A percentile compares a stretch with the other conserved stretches of the same genome.
Evolutionary conservation across 2,888 invertebrate genomes (phyloP).

Genomic region (Lapara coniferarum): DNA sequence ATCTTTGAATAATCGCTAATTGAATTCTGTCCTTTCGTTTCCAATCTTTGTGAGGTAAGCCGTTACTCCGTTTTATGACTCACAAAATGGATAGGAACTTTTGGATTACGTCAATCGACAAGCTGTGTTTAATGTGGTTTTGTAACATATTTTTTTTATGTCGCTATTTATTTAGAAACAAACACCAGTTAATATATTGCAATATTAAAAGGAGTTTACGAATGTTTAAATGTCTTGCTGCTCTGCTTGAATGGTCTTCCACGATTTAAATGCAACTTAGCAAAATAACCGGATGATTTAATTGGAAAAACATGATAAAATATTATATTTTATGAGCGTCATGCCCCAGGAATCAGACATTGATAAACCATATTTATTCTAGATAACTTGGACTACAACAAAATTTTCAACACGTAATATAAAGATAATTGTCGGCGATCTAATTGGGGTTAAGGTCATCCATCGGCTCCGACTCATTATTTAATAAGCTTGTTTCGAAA

Average conservation of each 20-base stretch:
- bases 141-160: background rate
- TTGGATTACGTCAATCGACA: background rate
- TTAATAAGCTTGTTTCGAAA: constrained; percentile 7
- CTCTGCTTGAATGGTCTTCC: too few relatives aligned
- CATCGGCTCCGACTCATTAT: background rate
- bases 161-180: background rate
- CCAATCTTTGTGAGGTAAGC: background rate
- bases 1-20: background rate
- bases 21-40: constrained; percentile 7
- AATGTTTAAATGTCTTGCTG: too few relatives aligned
- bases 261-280: too few relatives aligned
- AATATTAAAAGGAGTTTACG: too few relatives aligned
- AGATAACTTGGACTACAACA: background rate
- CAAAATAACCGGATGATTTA: too few relatives aligned
- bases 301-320: too few relatives aligned
- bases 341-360: too few relatives aligned
- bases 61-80: constrained; percentile 15
- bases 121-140: background rate
- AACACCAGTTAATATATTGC: too few relatives aligned
- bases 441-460: constrained; percentile 22
- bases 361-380: background rate
- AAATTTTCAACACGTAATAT: background rate
- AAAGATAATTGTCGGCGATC: constrained; percentile 18
- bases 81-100: background rate
- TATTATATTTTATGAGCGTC: too few relatives aligned